phyloP scores from a whole-genome alignment of 2,888 invertebrate species.

The Cerastoderma edule region DNA sequence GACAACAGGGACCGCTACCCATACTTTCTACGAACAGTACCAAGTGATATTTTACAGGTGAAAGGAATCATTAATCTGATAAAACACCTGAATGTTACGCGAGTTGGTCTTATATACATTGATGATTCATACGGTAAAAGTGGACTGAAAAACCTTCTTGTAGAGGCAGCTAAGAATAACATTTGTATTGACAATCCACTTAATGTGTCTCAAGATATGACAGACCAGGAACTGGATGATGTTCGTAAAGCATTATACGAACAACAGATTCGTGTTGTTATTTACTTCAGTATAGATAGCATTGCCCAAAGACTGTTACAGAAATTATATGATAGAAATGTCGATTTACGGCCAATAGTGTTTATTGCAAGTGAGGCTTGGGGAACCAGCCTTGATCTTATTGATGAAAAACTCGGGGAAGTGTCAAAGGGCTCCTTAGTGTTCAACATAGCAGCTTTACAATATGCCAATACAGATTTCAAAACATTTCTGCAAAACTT shows the following conservation, averaged over 20 bases:
- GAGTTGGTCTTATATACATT: conserved; percentile 69
- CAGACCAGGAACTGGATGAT: conserved; percentile 24
- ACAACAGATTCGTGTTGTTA: conserved; percentile 59
- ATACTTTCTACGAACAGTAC: conserved; percentile 72
- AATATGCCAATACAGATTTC: conserved; percentile 39
- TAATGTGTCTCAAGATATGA: conserved; percentile 50
- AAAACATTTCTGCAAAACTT: conserved; percentile 50
- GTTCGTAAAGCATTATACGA: conserved; percentile 36
- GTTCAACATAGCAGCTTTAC: conserved; percentile 59
- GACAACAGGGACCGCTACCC: conserved; percentile 68
- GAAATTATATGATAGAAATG: conserved; percentile 33
- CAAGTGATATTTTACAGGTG: conserved; percentile 69
- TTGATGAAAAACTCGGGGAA: conserved; percentile 48
- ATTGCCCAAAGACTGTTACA: conserved; percentile 63
- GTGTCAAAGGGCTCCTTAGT: conserved; percentile 68
- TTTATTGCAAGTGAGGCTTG: conserved; percentile 77
- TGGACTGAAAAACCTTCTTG: conserved; percentile 62
- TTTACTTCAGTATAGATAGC: conserved; percentile 69
- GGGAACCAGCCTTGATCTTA: conserved; percentile 64
- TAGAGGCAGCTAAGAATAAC: conserved; percentile 54
- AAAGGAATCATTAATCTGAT: conserved; percentile 67
- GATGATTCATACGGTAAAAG: conserved; percentile 72
- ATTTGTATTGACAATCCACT: conserved; percentile 72
- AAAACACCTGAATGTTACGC: conserved; percentile 58
- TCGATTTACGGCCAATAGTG: conserved; percentile 33